Evolutionary conservation across 2,113 vertebrate species (phyloP).

Genomic region (Clupea harengus): DNA sequence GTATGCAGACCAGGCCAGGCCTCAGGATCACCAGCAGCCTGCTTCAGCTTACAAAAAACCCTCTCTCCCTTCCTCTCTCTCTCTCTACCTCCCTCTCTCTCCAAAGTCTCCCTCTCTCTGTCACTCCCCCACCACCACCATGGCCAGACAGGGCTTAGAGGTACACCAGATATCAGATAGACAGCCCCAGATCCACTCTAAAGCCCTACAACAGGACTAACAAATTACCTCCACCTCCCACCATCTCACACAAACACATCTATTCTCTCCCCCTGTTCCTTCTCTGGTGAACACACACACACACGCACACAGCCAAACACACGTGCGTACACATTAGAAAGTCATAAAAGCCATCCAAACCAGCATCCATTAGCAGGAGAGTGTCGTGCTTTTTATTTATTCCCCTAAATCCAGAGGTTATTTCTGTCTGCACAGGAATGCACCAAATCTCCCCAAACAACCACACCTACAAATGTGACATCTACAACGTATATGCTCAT

Average conservation of each 20-base stretch:
- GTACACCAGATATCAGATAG: constrained; percentile 67
- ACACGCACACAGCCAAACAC: constrained; percentile 27
- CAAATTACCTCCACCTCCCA: constrained; percentile 70
- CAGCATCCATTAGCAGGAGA: not conserved
- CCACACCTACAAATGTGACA: constrained; percentile 5
- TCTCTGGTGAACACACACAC: constrained; percentile 16
- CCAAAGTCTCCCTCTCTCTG: not conserved
- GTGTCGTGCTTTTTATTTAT: not conserved
- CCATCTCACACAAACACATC: constrained; percentile 52
- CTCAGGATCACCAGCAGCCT: not conserved
- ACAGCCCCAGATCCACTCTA: constrained; percentile 65
- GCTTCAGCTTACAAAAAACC: not conserved
- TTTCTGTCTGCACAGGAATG: not conserved
- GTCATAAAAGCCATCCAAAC: constrained; percentile 2
- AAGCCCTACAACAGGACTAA: constrained; percentile 70
- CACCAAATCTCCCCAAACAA: constrained; percentile 22
- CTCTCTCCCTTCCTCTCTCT: not conserved
- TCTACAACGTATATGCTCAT: not conserved
- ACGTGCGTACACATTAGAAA: constrained; percentile 4
- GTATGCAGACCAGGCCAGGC: constrained; percentile 18
- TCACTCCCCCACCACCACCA: not conserved
- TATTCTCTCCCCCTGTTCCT: constrained; percentile 31
- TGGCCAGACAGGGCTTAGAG: constrained; percentile 47
- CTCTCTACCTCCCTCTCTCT: not conserved
- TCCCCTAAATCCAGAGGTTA: not conserved